Evolutionary conservation across 35 echinoderm and acorn worm genomes (phyloP), one percentile per base, ranked within the genome.

Genomic region (Patiria miniata): DNA sequence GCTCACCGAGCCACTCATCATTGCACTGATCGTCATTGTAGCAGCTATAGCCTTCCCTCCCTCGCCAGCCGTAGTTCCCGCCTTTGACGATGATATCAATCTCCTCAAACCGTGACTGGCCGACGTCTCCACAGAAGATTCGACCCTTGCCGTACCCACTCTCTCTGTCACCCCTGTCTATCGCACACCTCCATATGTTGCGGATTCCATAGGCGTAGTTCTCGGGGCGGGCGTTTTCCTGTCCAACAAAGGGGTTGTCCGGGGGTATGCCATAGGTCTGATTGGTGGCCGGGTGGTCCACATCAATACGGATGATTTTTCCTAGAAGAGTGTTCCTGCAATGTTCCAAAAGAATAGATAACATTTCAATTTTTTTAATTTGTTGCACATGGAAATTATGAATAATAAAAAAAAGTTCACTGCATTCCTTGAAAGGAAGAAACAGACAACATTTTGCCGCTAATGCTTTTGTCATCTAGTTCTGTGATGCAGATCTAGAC

Each of bases 41-140:
- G 77, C 95, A 97, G 22, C 29, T 36, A 39, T 61, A 84, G 0
- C 95, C 95, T 88, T 97, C 95, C 68, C 85, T 93, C 0, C 77
- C 95, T 19, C 95, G 69, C 95, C 95, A 97, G 38, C 91, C 95
- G 51, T 91, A 97, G 77, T 97, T 97, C 21, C 95, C 95, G 22
- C 95, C 95, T 39, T 93, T 97, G 8, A 91, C 87, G 9, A 97
- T 81, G 22, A 97, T 97, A 57, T 97, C 95, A 78, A 97, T 93
- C 73, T 97, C 95, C 53, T 97, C 95, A 86, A 54, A 97, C 36
- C 47, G 82, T 32, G 60, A 42, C 73, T 97, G 95, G 39, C 95
- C 95, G 21, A 97, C 95, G 81, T 97, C 95, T 23, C 95, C 95
- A 78, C 95, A 97, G 61, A 97, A 91, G n/a, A 97, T 94, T 2